Evolutionary conservation across 2,113 vertebrate species (phyloP), one percentile per base, ranked within the genome.

Genomic region (Apodemus sylvaticus): DNA sequence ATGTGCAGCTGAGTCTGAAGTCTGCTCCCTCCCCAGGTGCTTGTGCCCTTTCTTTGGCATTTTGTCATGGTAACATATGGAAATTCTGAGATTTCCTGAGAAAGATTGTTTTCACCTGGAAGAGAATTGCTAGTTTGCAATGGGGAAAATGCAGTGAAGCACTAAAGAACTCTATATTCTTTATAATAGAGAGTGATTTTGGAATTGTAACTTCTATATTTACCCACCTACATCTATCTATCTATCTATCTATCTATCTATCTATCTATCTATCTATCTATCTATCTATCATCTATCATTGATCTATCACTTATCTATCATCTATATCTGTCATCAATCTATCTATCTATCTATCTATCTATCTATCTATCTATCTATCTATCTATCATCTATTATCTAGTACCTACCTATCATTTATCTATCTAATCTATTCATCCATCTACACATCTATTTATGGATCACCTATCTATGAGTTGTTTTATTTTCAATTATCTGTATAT

Each of bases 91-190:
- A 68, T 68, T 68, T 68, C 66, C 31, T 36, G 66, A 68, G 66
- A 86, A 89, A 51, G 10, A 79, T 77, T 39, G 42, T 45, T 89
- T 14, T 97, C 68, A 26, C 70, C 92, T 91, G 55, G 60, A 58
- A 22, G 81, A 89, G 24, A 94, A 36, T 26, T 53, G 45, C 71
- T 45, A 12, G 36, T 34, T 42, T 89, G 22, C 36, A 78, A 70
- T 3, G 39, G 31, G 31, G 42, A 3, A 66, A 53, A 51, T 74
- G 36, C 39, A 86, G 3, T 8, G 48, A 39, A 91, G 55, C 9
- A 31, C 2, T 39, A 74, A 29, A 79, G 36, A 42, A 29, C 1
- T 19, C 0, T 26, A 6, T 68, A 76, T 5, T n/a, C 36, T 53
- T 83, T 58, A 51, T 81, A 14, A 71, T 7, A 48, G 2, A 68